Evolutionary conservation across 2,113 vertebrate genomes (phyloP), one percentile per base, ranked within the genome.

Genomic region (Oxyura jamaicensis): DNA sequence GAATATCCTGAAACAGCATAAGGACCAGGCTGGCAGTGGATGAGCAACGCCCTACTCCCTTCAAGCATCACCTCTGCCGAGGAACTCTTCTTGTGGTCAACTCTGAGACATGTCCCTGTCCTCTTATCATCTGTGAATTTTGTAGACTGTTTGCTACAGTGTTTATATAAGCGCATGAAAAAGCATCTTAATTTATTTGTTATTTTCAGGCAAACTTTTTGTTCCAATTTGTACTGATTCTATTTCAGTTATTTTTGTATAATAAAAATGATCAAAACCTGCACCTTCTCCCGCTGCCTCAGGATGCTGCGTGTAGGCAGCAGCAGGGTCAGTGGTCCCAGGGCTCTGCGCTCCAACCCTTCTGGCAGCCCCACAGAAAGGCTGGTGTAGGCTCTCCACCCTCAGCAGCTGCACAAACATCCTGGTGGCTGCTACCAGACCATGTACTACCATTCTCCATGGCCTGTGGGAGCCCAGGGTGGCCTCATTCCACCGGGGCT

Each of bases 181-280:
- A 62, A 33, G 14, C 11, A 52, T 60, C 75, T 59, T 86, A 74
- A 88, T 77, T 73, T 93, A 83, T 95, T 86, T 95, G 52, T 2
- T 17, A 29, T 90, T 82, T 87, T 46, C 33, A 13, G 33, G 59
- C 56, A 44, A 67, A 81, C 7, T 46, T 92, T 71, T 75, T 3
- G 10, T 77, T 72, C 16, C 79, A 10, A 6, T 87, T 90, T 91
- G 16, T 56, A 62, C 19, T 8, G 20, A 31, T n/a, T 10, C 8
- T 17, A 10, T 53, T 62, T 41, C 66, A 48, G 7, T 46, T 91
- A 55, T 65, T 92, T 48, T 87, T 85, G 11, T 73, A 3, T 55
- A 91, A 94, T 91, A 87, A 95, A 95, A 92, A 50, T 17, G 39
- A 86, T 11, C 10, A 87, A 73, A 87, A 58, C 21, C 42, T 68